Base-by-base conservation (phyloP, 2,888 invertebrate genomes). In the Macrophya annulata region DNA sequence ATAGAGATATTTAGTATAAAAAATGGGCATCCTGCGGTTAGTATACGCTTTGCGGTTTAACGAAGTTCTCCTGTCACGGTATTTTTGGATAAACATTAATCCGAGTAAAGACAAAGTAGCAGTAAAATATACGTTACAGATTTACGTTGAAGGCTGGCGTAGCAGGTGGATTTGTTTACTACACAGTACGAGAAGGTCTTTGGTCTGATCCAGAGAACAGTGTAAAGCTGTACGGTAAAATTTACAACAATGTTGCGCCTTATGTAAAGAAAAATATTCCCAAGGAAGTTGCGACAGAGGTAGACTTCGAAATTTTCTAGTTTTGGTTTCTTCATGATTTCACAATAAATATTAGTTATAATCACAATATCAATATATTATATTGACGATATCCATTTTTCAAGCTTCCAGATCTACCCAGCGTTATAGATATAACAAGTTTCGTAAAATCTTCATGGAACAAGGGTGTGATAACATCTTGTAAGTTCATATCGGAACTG, bases 131-230 rank as follows among this genome's bases (percentile, higher is more conserved):
- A 77, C 79, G 86, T 88, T 85, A 51, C 86, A 94, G 94, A 85
- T 90, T 93, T 85, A 90, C 89, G 8, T 55, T 92, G 15, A 94
- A 93, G 87, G 86, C 90, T 85, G 89, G 90, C 9, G 79, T 94
- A 1, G 92, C 90, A n/a, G 93, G 93, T 59, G 92, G 93, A 85
- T 74, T 91, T 37, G 87, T 93, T 51, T 94, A 93, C 86, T 92
- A 92, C 79, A 93, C 92, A 5, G 87, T 90, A 62, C 88, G 92
- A 51, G 91, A 92, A 87, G 94, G 94, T 55, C 86, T 94, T 0
- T 94, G 94, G 94, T 93, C 92, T 5, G 91, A 89, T 21, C 88
- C 93, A 0, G 93, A 93, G 72, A 92, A 93, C 25, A 92, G 91
- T 12, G 90, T 91, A 8, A 89, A 92, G 86, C 87, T 93, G 40